Conservation (phyloP, 2,888 invertebrate genomes). For the Proisotoma minuta region DNA sequence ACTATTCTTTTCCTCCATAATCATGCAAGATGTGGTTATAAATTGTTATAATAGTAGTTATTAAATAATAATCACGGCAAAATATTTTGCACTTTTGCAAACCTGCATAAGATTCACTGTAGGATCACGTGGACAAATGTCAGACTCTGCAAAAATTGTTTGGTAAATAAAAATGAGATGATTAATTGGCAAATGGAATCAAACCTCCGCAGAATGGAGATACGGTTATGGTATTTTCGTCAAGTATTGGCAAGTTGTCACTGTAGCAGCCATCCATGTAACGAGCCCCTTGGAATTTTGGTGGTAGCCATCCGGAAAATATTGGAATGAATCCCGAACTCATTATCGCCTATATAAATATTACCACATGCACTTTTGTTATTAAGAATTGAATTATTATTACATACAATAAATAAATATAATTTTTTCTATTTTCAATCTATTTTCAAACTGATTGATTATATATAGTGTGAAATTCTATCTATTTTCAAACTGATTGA, state of each 20-base stretch:
- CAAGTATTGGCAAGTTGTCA: constrained; percentile 56
- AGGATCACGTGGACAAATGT: constrained; percentile 54
- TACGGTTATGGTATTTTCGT: constrained; percentile 57
- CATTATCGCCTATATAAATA: constrained; percentile 55
- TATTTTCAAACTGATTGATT: background rate
- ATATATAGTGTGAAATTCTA: background rate
- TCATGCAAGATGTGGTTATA: too few species aligned
- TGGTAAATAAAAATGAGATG: too few species aligned
- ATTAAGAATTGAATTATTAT: too few species aligned
- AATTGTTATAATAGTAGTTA: too few species aligned
- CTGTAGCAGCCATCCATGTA: constrained; percentile 59
- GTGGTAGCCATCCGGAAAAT: constrained; percentile 57
- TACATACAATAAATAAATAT: too few species aligned
- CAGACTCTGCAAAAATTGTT: constrained; percentile 52
- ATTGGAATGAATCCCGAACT: constrained; percentile 59
- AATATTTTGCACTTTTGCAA: too few species aligned
- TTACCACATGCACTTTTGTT: background rate
- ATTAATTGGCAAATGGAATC: background rate
- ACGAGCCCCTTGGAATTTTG: constrained; percentile 50
- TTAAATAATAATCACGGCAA: too few species aligned
- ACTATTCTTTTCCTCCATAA: too few species aligned
- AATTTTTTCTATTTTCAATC: background rate
- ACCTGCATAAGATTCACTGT: constrained; percentile 49
- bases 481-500: constrained; percentile 2
- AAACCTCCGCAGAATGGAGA: constrained; percentile 57